These are phyloP conservation scores for Pollachius pollachius DNA, from an alignment of 2,113 vertebrate genomes.

Conservation along the genomic window DNA sequence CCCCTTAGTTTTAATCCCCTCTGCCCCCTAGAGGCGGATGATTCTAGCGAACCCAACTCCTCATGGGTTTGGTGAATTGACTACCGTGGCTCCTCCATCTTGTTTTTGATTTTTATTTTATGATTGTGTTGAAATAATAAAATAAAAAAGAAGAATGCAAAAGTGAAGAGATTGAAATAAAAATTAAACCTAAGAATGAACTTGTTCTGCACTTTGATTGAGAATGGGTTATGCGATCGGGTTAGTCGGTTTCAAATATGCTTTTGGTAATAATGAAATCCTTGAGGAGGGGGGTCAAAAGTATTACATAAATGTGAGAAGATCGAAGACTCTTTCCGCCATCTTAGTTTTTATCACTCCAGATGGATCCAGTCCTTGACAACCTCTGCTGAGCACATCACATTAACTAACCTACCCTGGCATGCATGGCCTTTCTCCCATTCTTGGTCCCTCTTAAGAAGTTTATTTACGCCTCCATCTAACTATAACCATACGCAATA, in stretches of 20 bases:
- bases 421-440: conserved; percentile 25
- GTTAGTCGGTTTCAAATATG: no score
- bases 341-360: conserved; percentile 26
- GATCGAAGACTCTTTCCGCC: no score
- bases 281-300: no score
- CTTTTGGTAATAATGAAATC: no score
- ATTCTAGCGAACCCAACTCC: no score
- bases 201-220: not conserved
- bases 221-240: no score
- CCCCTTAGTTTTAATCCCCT: no score
- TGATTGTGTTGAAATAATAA: conserved; percentile 43
- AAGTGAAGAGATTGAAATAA: conserved; percentile 14
- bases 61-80: no score
- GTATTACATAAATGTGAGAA: no score
- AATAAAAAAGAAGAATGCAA: conserved; percentile 1
- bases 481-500: no score
- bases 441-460: no score
- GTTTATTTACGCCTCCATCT: no score
- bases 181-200: conserved; percentile 57
- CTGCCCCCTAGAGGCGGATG: not conserved
- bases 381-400: not conserved
- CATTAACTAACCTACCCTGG: not conserved
- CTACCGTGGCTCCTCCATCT: not conserved
- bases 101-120: conserved; percentile 8
- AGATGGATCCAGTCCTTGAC: conserved; percentile 39